Base-by-base conservation (phyloP, 1,140 invertebrate genomes). In the Anastrepha obliqua region DNA sequence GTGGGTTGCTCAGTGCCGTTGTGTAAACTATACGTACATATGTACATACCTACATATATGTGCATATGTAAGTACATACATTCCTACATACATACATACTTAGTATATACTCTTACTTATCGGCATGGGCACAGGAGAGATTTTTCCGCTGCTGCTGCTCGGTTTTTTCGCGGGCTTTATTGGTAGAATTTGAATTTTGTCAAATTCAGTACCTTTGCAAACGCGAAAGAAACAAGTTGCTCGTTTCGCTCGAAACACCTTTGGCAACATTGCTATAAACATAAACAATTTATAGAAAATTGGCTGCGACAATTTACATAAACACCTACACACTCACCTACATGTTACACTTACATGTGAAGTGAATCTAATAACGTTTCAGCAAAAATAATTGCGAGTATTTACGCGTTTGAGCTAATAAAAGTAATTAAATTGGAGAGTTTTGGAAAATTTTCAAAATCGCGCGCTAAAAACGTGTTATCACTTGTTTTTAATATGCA, bases 161-260 rank as follows among this genome's bases (percentile, higher is more conserved):
- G 74, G 55, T 15, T 81, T 81, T 81, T 81, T 81, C 74, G 74
- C 74, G 74, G 74, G 74, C 74, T 81, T 81, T 81, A 81, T 81
- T 81, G 74, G 17, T 81, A 55, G 51, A 81, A 81, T 81, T 81
- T 81, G 74, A 81, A 58, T 11, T 55, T 81, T 81, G 74, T 81
- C 74, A 81, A 55, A 55, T 55, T 81, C 47, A 81, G 74, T 81
- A 81, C 74, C 74, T 81, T 81, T 81, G 74, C 74, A 81, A 81
- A 55, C 74, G 74, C 74, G 74, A 7, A 81, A 29, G 47, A 55
- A 81, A 81, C n/a, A 81, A 58, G 74, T 81, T 29, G 74, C 55
- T 20, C 74, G 74, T 20, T 81, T 55, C 74, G 74, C 74, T 81
- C 11, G 15, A 4, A 6, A 9, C 47, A 20, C 70, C 2, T 55